A percentile compares a stretch with the other conserved stretches of the same genome.
These are phyloP conservation scores for Trichogramma dendrolimi DNA, from an alignment of 2,888 invertebrate species.

Conservation along the genomic window DNA sequence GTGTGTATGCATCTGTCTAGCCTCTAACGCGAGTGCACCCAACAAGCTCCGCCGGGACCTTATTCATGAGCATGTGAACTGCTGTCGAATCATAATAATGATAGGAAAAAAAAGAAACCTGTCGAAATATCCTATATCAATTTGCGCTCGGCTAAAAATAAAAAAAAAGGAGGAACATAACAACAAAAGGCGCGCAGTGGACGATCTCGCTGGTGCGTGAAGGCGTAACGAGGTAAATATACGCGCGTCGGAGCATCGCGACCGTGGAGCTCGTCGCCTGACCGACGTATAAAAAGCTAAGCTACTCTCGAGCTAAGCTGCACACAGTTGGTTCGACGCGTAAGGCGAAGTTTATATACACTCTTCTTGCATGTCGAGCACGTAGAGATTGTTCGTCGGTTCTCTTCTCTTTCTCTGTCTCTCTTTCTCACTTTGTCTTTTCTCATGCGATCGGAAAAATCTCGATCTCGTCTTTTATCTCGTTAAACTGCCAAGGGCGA, in stretches of 20 bases:
- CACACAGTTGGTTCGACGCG: not conserved
- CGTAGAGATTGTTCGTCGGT: not conserved
- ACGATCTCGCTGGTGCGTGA: slow-evolving; percentile 10
- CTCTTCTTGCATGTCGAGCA: not conserved
- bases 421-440: too few species aligned
- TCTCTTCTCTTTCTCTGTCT: not conserved
- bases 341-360: not conserved
- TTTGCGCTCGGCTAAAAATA: slow-evolving; percentile 3
- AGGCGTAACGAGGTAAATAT: slow-evolving; percentile 18
- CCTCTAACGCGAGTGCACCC: too few species aligned
- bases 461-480: not conserved
- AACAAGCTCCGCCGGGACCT: too few species aligned
- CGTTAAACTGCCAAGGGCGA: too few species aligned
- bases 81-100: too few species aligned
- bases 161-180: not conserved
- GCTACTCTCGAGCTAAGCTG: slow-evolving; percentile 12
- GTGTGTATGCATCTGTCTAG: too few species aligned
- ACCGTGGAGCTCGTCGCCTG: not conserved
- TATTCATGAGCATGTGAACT: too few species aligned
- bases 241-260: slow-evolving; percentile 19
- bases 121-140: slow-evolving; percentile 26
- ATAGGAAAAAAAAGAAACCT: slow-evolving; percentile 15
- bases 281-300: slow-evolving; percentile 20
- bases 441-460: slow-evolving; percentile 12
- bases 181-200: not conserved